Conservation (phyloP, 1,140 invertebrate genomes). For the Daktulosphaira vitifoliae region DNA sequence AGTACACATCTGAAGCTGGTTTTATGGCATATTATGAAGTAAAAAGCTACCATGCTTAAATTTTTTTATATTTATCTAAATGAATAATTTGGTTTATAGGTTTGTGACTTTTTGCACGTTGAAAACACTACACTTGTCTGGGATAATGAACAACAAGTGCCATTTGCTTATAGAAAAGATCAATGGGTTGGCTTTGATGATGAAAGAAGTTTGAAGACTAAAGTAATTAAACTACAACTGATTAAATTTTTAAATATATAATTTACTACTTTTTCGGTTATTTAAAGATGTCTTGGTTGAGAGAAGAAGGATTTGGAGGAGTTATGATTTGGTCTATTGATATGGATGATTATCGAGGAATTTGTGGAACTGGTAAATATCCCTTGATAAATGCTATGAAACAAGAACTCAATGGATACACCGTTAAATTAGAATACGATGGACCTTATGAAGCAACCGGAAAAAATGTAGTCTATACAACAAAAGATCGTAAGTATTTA, state of each 20-base stretch:
- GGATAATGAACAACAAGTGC: slow-evolving; percentile 93
- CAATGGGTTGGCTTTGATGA: slow-evolving; percentile 97
- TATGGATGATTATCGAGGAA: slow-evolving; percentile 88
- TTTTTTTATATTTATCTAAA: background rate
- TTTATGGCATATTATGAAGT: slow-evolving; percentile 92
- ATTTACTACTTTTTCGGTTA: background rate
- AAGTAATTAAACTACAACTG: slow-evolving; percentile 55
- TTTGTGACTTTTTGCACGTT: slow-evolving; percentile 83
- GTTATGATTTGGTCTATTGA: slow-evolving; percentile 97
- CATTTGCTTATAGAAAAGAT: slow-evolving; percentile 80
- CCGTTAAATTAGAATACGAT: slow-evolving; percentile 74
- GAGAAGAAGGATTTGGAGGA: slow-evolving; percentile 86
- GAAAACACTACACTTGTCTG: slow-evolving; percentile 89
- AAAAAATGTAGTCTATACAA: slow-evolving; percentile 65
- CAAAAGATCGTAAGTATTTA: slow-evolving; percentile 70
- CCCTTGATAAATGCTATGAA: slow-evolving; percentile 81
- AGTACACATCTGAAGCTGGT: slow-evolving; percentile 78
- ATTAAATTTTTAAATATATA: background rate
- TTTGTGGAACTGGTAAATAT: slow-evolving; percentile 82
- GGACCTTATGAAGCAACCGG: slow-evolving; percentile 71
- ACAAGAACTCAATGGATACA: slow-evolving; percentile 72
- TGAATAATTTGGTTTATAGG: slow-evolving; percentile 43
- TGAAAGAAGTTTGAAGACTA: slow-evolving; percentile 81
- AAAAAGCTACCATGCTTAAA: slow-evolving; percentile 29
- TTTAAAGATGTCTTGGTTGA: slow-evolving; percentile 81